Percentiles rank a stretch among this genome's conserved stretches.
These are phyloP conservation scores for Silurus aristotelis DNA, from an alignment of 2,797 vertebrate species.

Conservation along the genomic window DNA sequence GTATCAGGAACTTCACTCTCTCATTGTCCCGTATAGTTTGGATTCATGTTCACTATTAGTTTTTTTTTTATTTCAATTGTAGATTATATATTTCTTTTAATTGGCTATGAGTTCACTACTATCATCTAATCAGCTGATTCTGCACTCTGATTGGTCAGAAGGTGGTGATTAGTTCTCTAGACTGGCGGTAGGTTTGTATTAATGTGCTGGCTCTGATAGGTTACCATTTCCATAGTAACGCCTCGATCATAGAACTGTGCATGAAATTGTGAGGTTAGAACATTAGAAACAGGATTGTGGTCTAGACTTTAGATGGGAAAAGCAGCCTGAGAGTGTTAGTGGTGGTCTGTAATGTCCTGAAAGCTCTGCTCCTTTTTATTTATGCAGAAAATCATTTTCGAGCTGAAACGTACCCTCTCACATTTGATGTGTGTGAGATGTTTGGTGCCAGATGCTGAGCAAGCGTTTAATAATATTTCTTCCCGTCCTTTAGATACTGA, in stretches of 20 bases:
- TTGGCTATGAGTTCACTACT: not conserved
- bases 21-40: not conserved
- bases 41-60: not conserved
- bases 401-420: constrained; percentile 1
- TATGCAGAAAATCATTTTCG: not conserved
- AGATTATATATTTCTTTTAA: not conserved
- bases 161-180: not conserved
- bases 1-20: no score
- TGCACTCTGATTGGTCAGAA: not conserved
- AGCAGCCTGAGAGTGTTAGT: not conserved
- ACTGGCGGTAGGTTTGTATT: not conserved
- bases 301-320: not conserved
- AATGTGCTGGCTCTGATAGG: not conserved
- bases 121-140: not conserved
- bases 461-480: constrained; percentile 14
- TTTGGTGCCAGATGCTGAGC: constrained; percentile 18
- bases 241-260: no score
- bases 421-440: not conserved
- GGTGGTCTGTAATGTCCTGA: not conserved
- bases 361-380: not conserved
- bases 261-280: no score
- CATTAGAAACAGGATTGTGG: not conserved
- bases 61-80: not conserved
- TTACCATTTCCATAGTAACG: constrained; percentile 5
- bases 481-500: not conserved